A percentile compares a stretch with the other conserved stretches of the same genome.
Conservation (phyloP, 1,140 invertebrate genomes). For the Anadara kagoshimensis region DNA sequence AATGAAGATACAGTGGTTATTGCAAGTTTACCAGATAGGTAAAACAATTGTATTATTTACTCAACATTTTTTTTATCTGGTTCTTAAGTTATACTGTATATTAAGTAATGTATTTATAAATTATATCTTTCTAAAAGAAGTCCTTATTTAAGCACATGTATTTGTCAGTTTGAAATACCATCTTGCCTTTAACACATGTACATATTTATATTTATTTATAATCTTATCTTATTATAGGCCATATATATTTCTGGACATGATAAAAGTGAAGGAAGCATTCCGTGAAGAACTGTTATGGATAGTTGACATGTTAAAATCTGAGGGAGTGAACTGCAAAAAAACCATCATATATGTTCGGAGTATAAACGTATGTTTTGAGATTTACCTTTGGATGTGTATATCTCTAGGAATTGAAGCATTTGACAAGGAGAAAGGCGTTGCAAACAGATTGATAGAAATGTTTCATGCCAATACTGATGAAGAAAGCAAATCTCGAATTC, state of each 20-base stretch:
- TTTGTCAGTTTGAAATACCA: too few species aligned
- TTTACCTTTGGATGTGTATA: conserved; percentile 11
- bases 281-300: neutral
- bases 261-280: neutral
- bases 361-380: neutral
- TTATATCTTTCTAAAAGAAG: too few species aligned
- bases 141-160: too few species aligned
- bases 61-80: too few species aligned
- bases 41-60: too few species aligned
- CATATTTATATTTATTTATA: neutral
- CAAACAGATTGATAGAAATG: conserved; percentile 4
- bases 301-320: neutral
- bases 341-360: conserved; percentile 9
- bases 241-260: too few species aligned
- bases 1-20: neutral
- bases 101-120: too few species aligned
- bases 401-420: neutral
- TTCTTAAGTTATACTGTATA: too few species aligned
- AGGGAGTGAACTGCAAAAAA: neutral
- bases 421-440: neutral
- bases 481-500: neutral
- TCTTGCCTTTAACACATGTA: too few species aligned
- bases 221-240: conserved; percentile 8
- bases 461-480: conserved; percentile 1
- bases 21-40: too few species aligned